These are phyloP conservation scores for Gadopsis bispinosus DNA, from an alignment of 2,797 vertebrate species.

Conservation along the genomic window DNA sequence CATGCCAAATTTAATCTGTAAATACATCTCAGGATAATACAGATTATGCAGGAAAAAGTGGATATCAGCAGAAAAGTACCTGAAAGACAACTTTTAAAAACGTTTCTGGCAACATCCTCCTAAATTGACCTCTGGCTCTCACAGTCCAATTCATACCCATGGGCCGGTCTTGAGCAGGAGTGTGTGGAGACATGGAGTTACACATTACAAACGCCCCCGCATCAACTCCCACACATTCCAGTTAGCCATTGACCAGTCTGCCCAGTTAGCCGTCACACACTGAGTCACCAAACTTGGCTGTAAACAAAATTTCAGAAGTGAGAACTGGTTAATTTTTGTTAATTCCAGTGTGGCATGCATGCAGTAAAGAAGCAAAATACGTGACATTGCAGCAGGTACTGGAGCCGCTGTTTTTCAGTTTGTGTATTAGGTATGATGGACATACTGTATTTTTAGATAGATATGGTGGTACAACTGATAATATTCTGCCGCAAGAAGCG, in stretches of 20 bases:
- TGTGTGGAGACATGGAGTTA: constrained; percentile 61
- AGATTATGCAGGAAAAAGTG: constrained; percentile 26
- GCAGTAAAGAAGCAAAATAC: constrained; percentile 14
- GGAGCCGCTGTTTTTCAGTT: constrained; percentile 21
- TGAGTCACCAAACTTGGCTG: constrained; percentile 38
- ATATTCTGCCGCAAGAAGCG: constrained; percentile 1
- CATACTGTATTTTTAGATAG: background rate
- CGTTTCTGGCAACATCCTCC: constrained; percentile 31
- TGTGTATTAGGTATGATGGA: background rate
- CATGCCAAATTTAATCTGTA: constrained; percentile 33
- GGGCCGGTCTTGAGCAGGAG: constrained; percentile 35
- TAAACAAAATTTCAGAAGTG: constrained; percentile 52
- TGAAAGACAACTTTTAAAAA: constrained; percentile 14
- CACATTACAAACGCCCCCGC: constrained; percentile 66
- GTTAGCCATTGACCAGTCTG: constrained; percentile 73
- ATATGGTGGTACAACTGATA: background rate
- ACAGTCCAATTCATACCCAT: constrained; percentile 71
- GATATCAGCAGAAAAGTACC: constrained; percentile 30
- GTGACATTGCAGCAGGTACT: background rate
- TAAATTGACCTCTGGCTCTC: constrained; percentile 43
- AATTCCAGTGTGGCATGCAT: constrained; percentile 16
- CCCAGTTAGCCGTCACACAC: constrained; percentile 64
- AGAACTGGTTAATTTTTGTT: constrained; percentile 36
- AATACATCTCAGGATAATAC: constrained; percentile 36
- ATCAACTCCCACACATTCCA: constrained; percentile 69